Base-by-base conservation (phyloP, 1,140 invertebrate species). In the Paralvinella palmiformis region DNA sequence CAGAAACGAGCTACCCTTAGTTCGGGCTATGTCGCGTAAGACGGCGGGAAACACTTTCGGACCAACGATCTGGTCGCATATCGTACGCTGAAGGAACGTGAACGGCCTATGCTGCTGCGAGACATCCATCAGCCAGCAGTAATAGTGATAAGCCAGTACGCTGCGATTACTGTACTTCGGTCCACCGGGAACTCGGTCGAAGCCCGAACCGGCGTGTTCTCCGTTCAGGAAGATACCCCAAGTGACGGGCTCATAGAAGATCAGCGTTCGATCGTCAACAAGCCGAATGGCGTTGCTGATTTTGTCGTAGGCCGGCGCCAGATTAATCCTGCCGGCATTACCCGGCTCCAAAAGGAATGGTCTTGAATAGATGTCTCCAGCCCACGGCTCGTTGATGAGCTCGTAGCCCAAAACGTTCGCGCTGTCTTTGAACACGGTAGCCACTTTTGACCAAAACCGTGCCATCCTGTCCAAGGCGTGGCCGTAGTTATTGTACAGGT, bases 191-290 rank as follows among this genome's bases (percentile, higher is more conserved):
- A 70, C 65, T 24, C 57, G 41, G 15, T 60, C 31, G 37, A 74
- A 74, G 2, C 72, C 72, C 27, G 63, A 69, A 20, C 72, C 72
- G 37, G 63, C 44, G 22, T 35, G 35, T n/a, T 56, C 36, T 22
- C 65, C 62, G 55, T 68, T 68, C 3, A 63, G 45, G 22, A 67
- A 41, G 32, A 72, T 63, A 3, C 70, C 71, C 70, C 70, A 73
- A 32, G 72, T 74, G 10, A 73, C 70, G 27, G 72, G 72, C 48
- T 74, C 72, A 32, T 71, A 74, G 56, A 74, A 73, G 3, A 74
- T 64, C 1, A 73, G 27, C 3, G 71, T 67, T 3, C 70, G 59
- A 29, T 62, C 37, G 41, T 73, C 72, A 22, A 73, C 61, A 50
- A 36, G 56, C 33, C 71, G 59, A 10, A 73, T 73, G 17, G 63